Evolutionary conservation across 2,113 vertebrate species (phyloP).

Genomic region (Candoia aspera): DNA sequence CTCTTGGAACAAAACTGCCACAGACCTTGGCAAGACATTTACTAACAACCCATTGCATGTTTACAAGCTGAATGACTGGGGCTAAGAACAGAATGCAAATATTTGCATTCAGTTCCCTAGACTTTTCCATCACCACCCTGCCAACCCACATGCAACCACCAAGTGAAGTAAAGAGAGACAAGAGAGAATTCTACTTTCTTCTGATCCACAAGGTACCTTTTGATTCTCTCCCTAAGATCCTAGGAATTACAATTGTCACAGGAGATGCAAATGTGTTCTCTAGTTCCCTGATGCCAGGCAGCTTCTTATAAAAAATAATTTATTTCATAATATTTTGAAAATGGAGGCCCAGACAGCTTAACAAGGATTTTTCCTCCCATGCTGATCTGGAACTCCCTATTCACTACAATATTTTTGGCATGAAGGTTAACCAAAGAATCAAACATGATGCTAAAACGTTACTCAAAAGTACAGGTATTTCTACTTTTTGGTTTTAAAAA

Average conservation of each 20-base stretch:
- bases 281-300: not conserved
- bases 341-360: not conserved
- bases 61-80: constrained; percentile 60
- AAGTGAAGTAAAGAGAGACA: constrained; percentile 51
- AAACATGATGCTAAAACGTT: not conserved
- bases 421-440: not conserved
- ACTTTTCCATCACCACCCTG: constrained; percentile 50
- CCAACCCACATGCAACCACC: constrained; percentile 58
- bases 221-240: not conserved
- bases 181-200: constrained; percentile 28
- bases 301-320: not conserved
- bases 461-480: not conserved
- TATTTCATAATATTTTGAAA: not conserved
- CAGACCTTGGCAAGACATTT: constrained; percentile 49
- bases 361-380: not conserved
- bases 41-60: constrained; percentile 54
- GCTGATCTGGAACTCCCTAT: not conserved
- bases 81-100: constrained; percentile 67
- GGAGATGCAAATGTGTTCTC: not conserved
- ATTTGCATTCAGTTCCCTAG: constrained; percentile 63
- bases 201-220: not conserved
- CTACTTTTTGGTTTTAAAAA: not conserved
- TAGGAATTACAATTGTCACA: not conserved
- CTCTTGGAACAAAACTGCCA: constrained; percentile 17
- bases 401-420: not conserved